A percentile compares a stretch with the other conserved stretches of the same genome.
These are phyloP conservation scores for Drosophila biarmipes DNA, from an alignment of 1,140 invertebrate species.

Conservation along the genomic window DNA sequence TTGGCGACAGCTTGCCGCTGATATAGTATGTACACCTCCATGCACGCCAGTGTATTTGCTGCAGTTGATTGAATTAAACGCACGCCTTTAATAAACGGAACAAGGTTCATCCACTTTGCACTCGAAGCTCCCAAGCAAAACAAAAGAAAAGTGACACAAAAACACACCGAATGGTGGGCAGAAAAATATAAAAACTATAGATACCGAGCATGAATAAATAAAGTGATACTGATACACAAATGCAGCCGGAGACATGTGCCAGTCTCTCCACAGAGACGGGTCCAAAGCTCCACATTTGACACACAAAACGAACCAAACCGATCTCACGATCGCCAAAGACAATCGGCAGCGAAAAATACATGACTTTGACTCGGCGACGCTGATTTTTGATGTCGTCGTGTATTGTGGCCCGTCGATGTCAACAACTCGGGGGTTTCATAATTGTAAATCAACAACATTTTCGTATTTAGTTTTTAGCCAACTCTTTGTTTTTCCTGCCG, in stretches of 20 bases:
- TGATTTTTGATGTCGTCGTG: conserved; percentile 29
- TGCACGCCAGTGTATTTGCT: conserved; percentile 14
- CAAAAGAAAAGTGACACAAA: conserved; percentile 41
- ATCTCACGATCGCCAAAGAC: conserved; percentile 57
- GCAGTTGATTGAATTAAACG: conserved; percentile 36
- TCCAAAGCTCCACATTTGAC: conserved; percentile 50
- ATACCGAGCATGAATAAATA: conserved; percentile 39
- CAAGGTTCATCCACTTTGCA: conserved; percentile 46
- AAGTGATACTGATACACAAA: conserved; percentile 47
- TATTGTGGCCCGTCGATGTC: conserved; percentile 14
- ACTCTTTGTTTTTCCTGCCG: conserved; percentile 7
- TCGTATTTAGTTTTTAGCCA: conserved; percentile 55
- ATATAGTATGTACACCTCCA: conserved; percentile 15
- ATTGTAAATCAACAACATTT: conserved; percentile 55
- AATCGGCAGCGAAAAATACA: conserved; percentile 44
- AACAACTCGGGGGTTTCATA: conserved; percentile 59
- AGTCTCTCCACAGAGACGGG: conserved; percentile 20
- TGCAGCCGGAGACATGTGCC: conserved; percentile 63
- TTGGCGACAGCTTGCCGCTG: conserved; percentile 17
- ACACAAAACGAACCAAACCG: conserved; percentile 36
- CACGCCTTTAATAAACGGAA: conserved; percentile 36
- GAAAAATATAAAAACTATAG: conserved; percentile 14
- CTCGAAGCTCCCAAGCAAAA: conserved; percentile 7
- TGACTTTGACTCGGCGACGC: conserved; percentile 51
- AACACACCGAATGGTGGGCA: conserved; percentile 26